Percentiles rank a stretch among this genome's conserved stretches.
Conservation (phyloP, 2,797 vertebrate species). For the Acipenser oxyrinchus region DNA sequence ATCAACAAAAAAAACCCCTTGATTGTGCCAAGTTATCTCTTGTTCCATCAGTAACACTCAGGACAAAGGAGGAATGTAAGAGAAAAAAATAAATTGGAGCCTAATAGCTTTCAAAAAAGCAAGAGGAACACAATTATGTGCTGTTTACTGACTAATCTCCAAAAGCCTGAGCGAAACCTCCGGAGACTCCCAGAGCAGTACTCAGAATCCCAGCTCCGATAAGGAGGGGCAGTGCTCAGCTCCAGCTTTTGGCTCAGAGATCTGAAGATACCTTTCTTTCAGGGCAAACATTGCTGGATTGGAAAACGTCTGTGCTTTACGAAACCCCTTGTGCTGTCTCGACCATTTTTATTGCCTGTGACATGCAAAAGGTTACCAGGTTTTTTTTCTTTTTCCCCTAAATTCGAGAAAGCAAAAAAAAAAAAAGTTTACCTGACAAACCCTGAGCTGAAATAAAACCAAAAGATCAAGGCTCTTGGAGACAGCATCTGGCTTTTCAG, state of each 20-base stretch:
- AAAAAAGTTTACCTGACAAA: conserved; percentile 51
- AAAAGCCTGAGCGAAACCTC: conserved; percentile 77
- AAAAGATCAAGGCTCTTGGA: conserved; percentile 31
- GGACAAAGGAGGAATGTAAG: conserved; percentile 59
- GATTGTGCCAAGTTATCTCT: conserved; percentile 41
- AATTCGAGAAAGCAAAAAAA: conserved; percentile 40
- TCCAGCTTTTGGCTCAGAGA: conserved; percentile 29
- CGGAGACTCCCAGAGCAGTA: conserved; percentile 76
- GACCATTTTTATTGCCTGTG: conserved; percentile 38
- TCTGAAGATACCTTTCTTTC: conserved; percentile 34
- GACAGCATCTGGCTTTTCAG: too few relatives aligned
- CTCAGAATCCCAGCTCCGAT: conserved; percentile 89
- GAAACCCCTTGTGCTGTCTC: conserved; percentile 36
- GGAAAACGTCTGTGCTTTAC: conserved; percentile 37
- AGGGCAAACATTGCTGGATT: conserved; percentile 29
- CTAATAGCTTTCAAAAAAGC: conserved; percentile 86
- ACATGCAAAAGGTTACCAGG: conserved; percentile 36
- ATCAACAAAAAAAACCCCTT: conserved; percentile 7
- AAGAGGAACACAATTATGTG: conserved; percentile 87
- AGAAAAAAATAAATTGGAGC: conserved; percentile 70
- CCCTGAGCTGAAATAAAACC: conserved; percentile 36
- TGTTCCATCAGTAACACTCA: conserved; percentile 61
- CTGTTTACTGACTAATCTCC: conserved; percentile 90
- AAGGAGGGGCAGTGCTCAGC: conserved; percentile 60
- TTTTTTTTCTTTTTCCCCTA: conserved; percentile 26